Evolutionary conservation across 2,888 invertebrate species (phyloP), one percentile per base, ranked within the genome.

Genomic region (Oscheius myriophilus): DNA sequence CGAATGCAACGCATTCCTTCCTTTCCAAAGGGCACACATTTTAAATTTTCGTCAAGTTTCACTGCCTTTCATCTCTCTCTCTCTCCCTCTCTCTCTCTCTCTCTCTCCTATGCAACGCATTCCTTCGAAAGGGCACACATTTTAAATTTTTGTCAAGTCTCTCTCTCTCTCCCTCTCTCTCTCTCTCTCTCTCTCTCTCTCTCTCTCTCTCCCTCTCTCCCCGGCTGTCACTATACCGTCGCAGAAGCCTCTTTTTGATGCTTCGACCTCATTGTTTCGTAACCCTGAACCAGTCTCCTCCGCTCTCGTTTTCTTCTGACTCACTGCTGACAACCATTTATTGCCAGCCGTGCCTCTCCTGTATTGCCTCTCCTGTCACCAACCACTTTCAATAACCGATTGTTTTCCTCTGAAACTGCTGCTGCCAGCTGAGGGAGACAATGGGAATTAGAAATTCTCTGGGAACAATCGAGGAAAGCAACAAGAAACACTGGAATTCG

Each of bases 161-260:
- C 43, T 59, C 43, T 16, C 21, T 43, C 62, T 33, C 33, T 33
- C 33, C 4, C 4, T 33, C 46, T 59, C 43, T 59, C 43, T 16
- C 21, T 43, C 62, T 62, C 51, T 62, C 51, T 46, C 46, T 46
- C 49, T 39, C 9, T 49, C 4, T 62, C 12, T 33, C n/a, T 55
- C 25, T 25, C 55, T 55, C 55, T 25, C 55, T 55, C 55, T 55
- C 55, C 25, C 55, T 55, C 33, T 55, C 23, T 33, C 55, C 12
- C 26, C 25, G 6, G 3, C 16, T 46, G 6, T 18, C 18, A 46
- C 16, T 18, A 46, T 18, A 46, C 16, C 43, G 9, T 12, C 14
- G 43, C 14, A 12, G 11, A 12, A 43, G 4, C 18, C 46, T 46
- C 46, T 16, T 46, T 4, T 46, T 46, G n/a, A 16, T 6, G 46